Base-by-base conservation (phyloP, 92 coral and sea anemone species). In the Umimayanthus chanpuru region DNA sequence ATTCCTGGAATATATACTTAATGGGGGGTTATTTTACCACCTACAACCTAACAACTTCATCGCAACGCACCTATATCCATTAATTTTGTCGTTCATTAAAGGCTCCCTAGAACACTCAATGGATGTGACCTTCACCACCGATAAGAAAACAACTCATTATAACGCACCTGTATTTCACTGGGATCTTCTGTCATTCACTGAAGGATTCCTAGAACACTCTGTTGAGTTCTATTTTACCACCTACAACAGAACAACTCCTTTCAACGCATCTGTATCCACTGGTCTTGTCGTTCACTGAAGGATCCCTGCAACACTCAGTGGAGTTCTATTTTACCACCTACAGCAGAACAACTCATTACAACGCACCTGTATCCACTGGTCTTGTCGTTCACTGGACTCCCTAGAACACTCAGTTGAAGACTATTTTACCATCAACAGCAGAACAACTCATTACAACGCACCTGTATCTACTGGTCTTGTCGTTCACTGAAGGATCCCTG, bases 381-480 rank as follows among this genome's bases (percentile, higher is more conserved):
- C 36, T 32, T 32, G 36, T 32, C 36, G 36, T 32, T 32, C 36
- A 32, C 36, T 32, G 36, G 36, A 2, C 36, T 32, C 36, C 36
- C 36, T 32, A 2, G 36, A 32, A 32, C 36, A 32, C 36, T 32
- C 36, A 2, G 36, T 32, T 32, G 36, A 32, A 2, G 1, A 0
- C 36, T 32, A 32, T 32, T 32, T 32, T 32, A 32, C 36, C 36
- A 0, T 2, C 36, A 0, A 32, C 36, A 32, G 36, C 36, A 32
- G 36, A 32, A 32, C 36, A 32, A 32, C 36, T 32, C 36, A 32
- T 32, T 32, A 32, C 36, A 32, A 32, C 36, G 36, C 36, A 32
- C 36, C 36, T 94, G 88, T 93, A 97, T 43, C 98, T 96, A 61
- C 96, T 95, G 39, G 96, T 95, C 25, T 95, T 97, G 61, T 97